Percentiles rank a stretch among this genome's conserved stretches.
These are phyloP conservation scores for Gonocerus acuteangulatus DNA, from an alignment of 2,888 invertebrate species.

Conservation along the genomic window DNA sequence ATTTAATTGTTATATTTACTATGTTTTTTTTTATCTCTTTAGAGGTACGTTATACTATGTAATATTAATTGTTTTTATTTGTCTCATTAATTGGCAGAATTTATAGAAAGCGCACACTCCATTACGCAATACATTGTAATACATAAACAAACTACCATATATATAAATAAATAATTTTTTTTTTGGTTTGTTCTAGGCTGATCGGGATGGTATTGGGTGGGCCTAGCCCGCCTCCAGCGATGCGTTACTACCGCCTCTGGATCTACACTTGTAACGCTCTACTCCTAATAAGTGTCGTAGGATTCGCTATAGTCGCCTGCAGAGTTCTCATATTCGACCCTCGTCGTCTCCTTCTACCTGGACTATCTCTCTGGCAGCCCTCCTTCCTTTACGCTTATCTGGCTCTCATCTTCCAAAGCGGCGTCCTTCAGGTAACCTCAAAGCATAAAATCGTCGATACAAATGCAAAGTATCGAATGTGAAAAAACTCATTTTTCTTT, in stretches of 20 bases:
- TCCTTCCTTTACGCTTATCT: conserved; percentile 78
- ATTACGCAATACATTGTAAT: too few relatives aligned
- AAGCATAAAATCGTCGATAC: too few relatives aligned
- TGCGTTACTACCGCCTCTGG: conserved; percentile 83
- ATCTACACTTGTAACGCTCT: conserved; percentile 88
- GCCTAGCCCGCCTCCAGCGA: conserved; percentile 41
- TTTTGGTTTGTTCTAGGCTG: conserved; percentile 1
- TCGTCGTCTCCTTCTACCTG: conserved; percentile 62
- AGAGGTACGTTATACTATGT: too few relatives aligned
- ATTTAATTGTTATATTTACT: too few relatives aligned
- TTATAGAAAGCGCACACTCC: too few relatives aligned
- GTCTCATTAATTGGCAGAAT: too few relatives aligned
- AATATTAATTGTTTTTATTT: too few relatives aligned
- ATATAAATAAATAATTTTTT: too few relatives aligned
- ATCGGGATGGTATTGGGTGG: conserved; percentile 34
- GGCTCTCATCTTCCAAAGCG: conserved; percentile 65
- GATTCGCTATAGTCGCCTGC: conserved; percentile 44
- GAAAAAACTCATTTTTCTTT: too few relatives aligned
- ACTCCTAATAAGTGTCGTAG: conserved; percentile 71
- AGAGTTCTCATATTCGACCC: conserved; percentile 63
- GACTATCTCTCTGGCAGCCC: conserved; percentile 68
- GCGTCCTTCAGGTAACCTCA: conserved; percentile 45
- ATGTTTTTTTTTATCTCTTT: too few relatives aligned
- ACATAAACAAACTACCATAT: too few relatives aligned
- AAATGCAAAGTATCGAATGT: too few relatives aligned